These are phyloP conservation scores for Palloptera scutellata DNA, from an alignment of 2,888 invertebrate genomes.

Conservation along the genomic window DNA sequence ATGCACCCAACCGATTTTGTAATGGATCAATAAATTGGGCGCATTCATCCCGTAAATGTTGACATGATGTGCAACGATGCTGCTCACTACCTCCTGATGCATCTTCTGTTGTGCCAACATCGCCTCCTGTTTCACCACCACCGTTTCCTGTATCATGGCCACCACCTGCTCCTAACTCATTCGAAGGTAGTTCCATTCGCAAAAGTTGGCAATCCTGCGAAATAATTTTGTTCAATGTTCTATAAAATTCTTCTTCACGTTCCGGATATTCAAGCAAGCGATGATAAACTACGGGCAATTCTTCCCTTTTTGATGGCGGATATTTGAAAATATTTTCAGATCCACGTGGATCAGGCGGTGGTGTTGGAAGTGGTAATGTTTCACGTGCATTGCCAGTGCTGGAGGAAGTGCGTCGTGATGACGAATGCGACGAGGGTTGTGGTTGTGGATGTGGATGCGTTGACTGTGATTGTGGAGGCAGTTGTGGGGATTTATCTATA, in stretches of 20 bases:
- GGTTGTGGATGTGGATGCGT: constrained; percentile 33
- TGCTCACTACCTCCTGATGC: constrained; percentile 40
- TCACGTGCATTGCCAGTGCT: constrained; percentile 41
- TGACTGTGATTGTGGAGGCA: constrained; percentile 31
- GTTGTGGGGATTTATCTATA: constrained; percentile 26
- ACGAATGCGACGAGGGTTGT: constrained; percentile 35
- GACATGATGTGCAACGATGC: constrained; percentile 51
- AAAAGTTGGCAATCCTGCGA: constrained; percentile 43
- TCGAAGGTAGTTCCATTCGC: constrained; percentile 28
- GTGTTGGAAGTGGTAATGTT: constrained; percentile 53
- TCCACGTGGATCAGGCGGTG: constrained; percentile 52
- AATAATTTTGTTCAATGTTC: constrained; percentile 51
- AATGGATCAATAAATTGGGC: constrained; percentile 60
- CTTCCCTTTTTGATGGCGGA: constrained; percentile 47
- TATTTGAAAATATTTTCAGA: constrained; percentile 53
- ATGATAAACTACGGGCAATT: constrained; percentile 46
- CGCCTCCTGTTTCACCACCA: not conserved
- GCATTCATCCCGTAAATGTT: constrained; percentile 56
- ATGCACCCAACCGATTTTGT: constrained; percentile 67
- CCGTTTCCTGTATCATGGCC: constrained; percentile 12
- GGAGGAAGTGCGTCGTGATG: constrained; percentile 40
- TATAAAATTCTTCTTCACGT: constrained; percentile 51
- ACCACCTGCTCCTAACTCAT: too few relatives aligned
- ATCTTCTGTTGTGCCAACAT: constrained; percentile 7
- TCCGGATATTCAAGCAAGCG: constrained; percentile 50